Evolutionary conservation across 2,797 vertebrate genomes (phyloP).

Genomic region (Nyctibius grandis): DNA sequence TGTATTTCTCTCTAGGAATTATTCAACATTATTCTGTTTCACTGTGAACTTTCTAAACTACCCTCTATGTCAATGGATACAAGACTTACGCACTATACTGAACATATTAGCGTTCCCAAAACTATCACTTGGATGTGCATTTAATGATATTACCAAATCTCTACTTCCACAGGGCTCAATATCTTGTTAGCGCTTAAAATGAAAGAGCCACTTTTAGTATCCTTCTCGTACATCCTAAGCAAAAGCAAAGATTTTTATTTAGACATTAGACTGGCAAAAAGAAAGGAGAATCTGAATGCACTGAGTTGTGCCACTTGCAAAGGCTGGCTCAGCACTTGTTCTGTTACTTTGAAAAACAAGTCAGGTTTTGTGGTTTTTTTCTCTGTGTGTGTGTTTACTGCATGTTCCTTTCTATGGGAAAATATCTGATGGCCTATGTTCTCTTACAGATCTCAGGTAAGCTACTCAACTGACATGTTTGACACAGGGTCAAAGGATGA

Average conservation of each 20-base stretch:
- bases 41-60: background rate
- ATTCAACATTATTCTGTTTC: background rate
- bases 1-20: background rate
- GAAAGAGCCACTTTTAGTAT: background rate
- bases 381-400: background rate
- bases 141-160: background rate
- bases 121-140: background rate
- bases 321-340: background rate
- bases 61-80: background rate
- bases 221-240: background rate
- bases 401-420: background rate
- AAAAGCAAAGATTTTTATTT: background rate
- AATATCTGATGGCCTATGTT: background rate
- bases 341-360: background rate
- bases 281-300: background rate
- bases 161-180: background rate
- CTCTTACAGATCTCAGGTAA: constrained; percentile 19
- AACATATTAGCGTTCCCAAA: background rate
- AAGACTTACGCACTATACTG: background rate
- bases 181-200: background rate
- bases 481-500: constrained; percentile 47
- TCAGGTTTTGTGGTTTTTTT: background rate
- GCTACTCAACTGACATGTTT: background rate
- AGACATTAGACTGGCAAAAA: background rate
- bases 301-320: background rate